Base-by-base conservation (phyloP, 2,888 invertebrate species). In the Sarcophaga carnaria region DNA sequence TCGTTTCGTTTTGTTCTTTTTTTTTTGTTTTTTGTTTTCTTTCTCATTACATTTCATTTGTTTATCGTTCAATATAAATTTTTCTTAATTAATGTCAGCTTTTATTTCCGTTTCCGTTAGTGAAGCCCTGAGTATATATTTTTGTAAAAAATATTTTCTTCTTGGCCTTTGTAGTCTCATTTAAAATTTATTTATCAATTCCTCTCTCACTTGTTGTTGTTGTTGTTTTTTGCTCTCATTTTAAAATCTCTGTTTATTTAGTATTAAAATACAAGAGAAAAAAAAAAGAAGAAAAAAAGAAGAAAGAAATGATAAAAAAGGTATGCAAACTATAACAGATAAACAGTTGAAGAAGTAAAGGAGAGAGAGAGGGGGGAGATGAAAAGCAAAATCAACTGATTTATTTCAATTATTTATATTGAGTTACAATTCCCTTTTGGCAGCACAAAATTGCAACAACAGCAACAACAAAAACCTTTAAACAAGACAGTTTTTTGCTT, bases 371-470 rank as follows among this genome's bases (percentile, higher is more conserved):
- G 2, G 37, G 8, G 37, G 2, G 8, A 37, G 37, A 37, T 17
- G 3, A 8, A 63, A 63, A 25, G 4, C 59, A 54, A 79, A 86
- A 78, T 78, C 77, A 81, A 75, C 70, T 81, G 84, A 87, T 82
- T 87, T 84, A 81, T 87, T 87, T 84, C 84, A 84, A 87, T 87
- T 84, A 84, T 87, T 85, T 80, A 82, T 85, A 79, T 84, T 84
- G 79, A 78, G 75, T 84, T 75, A 79, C 84, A 84, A 84, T 81
- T 87, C 87, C 84, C 84, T 79, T 66, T 79, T 64, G 84, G 70
- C 64, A 54, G 27, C 14, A 75, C 62, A 54, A 82, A 64, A 67
- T n/a, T 37, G 8, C 60, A 14, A 71, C 47, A 71, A 37, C 10
- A 81, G 74, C 49, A 71, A 69, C 17, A 74, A 76, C 45, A 14